Base-by-base conservation (phyloP, 37 sponge, comb jelly and placozoan species). In the Spongilla lacustris region DNA sequence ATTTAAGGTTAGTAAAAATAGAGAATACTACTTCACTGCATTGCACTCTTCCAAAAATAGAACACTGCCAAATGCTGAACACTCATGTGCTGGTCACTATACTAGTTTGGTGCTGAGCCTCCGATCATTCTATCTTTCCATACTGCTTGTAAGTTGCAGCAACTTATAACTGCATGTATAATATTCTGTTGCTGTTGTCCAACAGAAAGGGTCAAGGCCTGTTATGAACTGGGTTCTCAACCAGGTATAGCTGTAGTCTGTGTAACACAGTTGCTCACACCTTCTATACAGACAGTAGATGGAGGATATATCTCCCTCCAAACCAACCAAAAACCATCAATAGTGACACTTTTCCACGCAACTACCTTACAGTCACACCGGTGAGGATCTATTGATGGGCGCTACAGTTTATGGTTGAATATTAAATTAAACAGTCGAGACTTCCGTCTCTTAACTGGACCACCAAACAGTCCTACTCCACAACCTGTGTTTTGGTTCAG, bases 41-140 rank as follows among this genome's bases (percentile, higher is more conserved):
- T 41, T 6, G 6, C 6, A 41, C 34, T n/a, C 48, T 84, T 1
- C 30, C 23, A 22, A 50, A 3, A 50, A 23, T 48, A 95, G 95
- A 84, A 87, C 84, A 28, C 27, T 96, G 28, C 97, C 97, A 27
- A 92, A 96, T 92, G 95, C 95, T 76, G 97, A 96, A 74, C 97
- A 96, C 66, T 92, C 93, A 11, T 77, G 82, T 31, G 85, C 85
- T 80, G 93, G 90, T 23, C 91, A 92, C 78, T 69, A 70, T 23
- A 23, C 68, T 19, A 88, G 84, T 49, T 21, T 94, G 12, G 67
- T 87, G 5, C 36, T 88, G 26, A 89, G 81, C 48, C 71, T 79
- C 0, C 36, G 85, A 81, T 68, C 92, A 13, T 93, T 96, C 80
- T 77, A 73, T 49, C 67, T 83, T 25, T 85, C 94, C 27, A 67